phyloP scores from a whole-genome alignment of 2,888 invertebrate species.

The Drosophila testacea region DNA sequence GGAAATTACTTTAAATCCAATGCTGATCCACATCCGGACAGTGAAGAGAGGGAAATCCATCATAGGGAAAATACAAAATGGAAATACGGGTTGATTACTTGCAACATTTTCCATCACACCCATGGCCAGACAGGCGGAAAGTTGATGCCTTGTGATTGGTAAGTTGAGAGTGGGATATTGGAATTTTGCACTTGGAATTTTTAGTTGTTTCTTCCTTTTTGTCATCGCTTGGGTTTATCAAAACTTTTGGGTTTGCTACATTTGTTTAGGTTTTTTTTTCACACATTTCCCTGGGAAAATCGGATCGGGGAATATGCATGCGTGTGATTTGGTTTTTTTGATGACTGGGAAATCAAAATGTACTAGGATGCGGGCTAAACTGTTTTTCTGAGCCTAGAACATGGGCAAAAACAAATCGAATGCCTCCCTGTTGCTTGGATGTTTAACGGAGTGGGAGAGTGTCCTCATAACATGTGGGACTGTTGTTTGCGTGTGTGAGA shows the following conservation, averaged over 20 bases:
- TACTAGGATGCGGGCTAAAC: constrained; percentile 57
- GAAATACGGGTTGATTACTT: constrained; percentile 56
- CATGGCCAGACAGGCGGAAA: constrained; percentile 33
- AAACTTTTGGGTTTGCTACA: constrained; percentile 73
- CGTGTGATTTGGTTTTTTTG: constrained; percentile 60
- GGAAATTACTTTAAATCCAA: constrained; percentile 77
- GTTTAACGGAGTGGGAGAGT: constrained; percentile 13
- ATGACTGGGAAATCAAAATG: constrained; percentile 60
- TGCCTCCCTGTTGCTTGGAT: constrained; percentile 31
- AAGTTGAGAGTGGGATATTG: constrained; percentile 46
- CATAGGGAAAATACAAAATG: constrained; percentile 71
- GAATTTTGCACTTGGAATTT: constrained; percentile 71
- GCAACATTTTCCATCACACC: constrained; percentile 58
- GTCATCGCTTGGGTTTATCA: constrained; percentile 74
- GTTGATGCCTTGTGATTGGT: constrained; percentile 47
- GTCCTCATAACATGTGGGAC: constrained; percentile 30
- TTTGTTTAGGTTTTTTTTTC: constrained; percentile 57
- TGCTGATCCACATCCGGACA: constrained; percentile 70
- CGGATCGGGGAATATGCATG: constrained; percentile 46
- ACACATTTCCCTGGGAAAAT: constrained; percentile 60
- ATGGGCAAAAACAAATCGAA: constrained; percentile 44
- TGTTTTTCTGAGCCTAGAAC: constrained; percentile 41
- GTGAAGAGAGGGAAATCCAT: constrained; percentile 63
- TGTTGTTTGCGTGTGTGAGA: constrained; percentile 27
- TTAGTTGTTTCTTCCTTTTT: constrained; percentile 48